Evolutionary conservation across 2,888 invertebrate genomes (phyloP).

Genomic region (Koerneria pararmatus): DNA sequence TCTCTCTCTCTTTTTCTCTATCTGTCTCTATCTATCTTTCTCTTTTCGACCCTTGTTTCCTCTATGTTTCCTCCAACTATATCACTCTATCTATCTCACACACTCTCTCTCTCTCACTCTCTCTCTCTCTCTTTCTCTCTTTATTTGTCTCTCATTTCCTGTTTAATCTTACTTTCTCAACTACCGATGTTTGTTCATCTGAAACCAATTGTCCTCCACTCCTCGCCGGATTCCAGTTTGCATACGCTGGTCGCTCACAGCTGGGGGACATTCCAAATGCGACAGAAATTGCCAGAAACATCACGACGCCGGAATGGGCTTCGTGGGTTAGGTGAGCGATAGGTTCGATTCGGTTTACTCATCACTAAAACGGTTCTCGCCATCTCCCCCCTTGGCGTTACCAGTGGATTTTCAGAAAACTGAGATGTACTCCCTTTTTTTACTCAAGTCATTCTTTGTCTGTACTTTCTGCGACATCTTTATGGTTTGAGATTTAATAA

Average conservation of each 20-base stretch:
- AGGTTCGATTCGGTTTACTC: too few relatives aligned
- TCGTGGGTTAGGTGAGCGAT: slow-evolving; percentile 34
- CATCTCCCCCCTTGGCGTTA: too few relatives aligned
- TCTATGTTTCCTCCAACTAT: too few relatives aligned
- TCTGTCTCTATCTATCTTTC: too few relatives aligned
- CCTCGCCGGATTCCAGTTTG: too few relatives aligned
- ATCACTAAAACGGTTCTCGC: too few relatives aligned
- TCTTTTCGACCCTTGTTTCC: too few relatives aligned
- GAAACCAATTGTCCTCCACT: not conserved
- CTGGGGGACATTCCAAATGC: slow-evolving; percentile 73
- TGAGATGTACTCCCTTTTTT: too few relatives aligned
- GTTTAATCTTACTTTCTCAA: not conserved
- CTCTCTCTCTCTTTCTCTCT: not conserved
- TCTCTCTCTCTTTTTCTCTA: too few relatives aligned
- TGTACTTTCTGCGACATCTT: too few relatives aligned
- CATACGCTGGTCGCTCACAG: slow-evolving; percentile 71
- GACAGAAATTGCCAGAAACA: slow-evolving; percentile 44
- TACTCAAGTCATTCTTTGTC: not conserved
- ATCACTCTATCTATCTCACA: not conserved
- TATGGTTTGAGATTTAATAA: too few relatives aligned
- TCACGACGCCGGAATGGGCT: slow-evolving; percentile 48
- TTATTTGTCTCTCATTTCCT: not conserved
- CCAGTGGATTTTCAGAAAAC: too few relatives aligned
- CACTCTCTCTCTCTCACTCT: not conserved
- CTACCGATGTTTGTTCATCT: not conserved